These are phyloP conservation scores for Lasioglossum leucozonium DNA, from an alignment of 2,888 invertebrate species.

Conservation along the genomic window DNA sequence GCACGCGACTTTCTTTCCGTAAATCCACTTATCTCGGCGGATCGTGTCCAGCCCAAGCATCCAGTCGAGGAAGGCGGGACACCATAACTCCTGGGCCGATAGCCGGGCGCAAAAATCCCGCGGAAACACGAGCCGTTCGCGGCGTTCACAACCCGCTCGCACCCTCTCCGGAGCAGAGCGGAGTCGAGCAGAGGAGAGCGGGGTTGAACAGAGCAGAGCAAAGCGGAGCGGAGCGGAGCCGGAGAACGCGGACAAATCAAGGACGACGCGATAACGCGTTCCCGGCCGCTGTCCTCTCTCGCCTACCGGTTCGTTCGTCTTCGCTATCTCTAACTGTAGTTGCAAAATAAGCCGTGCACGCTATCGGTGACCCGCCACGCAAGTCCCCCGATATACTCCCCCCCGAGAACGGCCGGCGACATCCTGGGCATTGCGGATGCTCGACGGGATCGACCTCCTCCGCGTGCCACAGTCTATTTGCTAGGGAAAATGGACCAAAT, in stretches of 20 bases:
- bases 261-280: conserved; percentile 50
- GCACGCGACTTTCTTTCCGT: conserved; percentile 40
- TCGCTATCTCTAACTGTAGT: conserved; percentile 79
- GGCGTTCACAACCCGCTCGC: neutral
- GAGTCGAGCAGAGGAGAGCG: neutral
- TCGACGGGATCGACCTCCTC: neutral
- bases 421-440: neutral
- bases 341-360: conserved; percentile 77
- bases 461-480: too few relatives aligned
- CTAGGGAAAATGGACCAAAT: too few relatives aligned
- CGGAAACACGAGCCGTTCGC: neutral
- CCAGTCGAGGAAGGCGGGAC: neutral
- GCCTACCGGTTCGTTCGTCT: conserved; percentile 58
- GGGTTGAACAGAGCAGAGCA: too few relatives aligned
- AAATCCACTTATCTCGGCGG: conserved; percentile 30
- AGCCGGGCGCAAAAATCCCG: neutral
- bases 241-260: conserved; percentile 42
- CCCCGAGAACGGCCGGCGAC: neutral
- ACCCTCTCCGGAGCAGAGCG: neutral
- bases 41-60: conserved; percentile 12
- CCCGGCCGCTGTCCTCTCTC: conserved; percentile 47
- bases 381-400: conserved; percentile 15
- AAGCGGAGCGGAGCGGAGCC: neutral
- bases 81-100: conserved; percentile 20
- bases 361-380: conserved; percentile 70